Base-by-base conservation (phyloP, 2,113 vertebrate species). In the Falcunculus frontatus region DNA sequence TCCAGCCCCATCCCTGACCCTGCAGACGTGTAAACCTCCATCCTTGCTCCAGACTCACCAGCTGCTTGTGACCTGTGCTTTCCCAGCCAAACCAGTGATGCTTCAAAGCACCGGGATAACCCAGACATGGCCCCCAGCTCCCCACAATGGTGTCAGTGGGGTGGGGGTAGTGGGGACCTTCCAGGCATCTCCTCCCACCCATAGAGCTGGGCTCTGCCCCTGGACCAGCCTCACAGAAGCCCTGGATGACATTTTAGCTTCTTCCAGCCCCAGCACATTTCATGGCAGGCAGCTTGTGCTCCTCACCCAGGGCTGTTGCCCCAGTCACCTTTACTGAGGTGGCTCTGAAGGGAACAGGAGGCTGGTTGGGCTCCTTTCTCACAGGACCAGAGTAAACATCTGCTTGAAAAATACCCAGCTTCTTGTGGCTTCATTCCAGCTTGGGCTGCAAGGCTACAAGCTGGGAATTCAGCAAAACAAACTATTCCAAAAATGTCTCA, bases 381-480 rank as follows among this genome's bases (percentile, higher is more conserved):
- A 95, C 8, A 5, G 57, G 44, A 39, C 7, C 1, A 29, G 41
- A 53, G 77, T 26, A 83, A 92, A 90, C 47, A 87, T 74, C 86
- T 92, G 88, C 77, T 83, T 87, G 52, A 92, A 87, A 91, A 96
- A 90, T 87, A 83, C 84, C 84, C 91, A 91, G 68, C 35, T 92
- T 91, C 83, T 78, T 30, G 44, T 90, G 92, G 87, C 93, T 94
- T 81, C n/a, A 42, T 63, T 92, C 90, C 92, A 96, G 75, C 79
- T 52, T 9, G 39, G 90, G 52, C 64, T 95, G 42, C 72, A 68
- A 63, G 67, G 63, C 84, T 72, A 62, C 50, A 42, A 94, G 77
- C 93, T 81, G 89, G 96, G 93, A 95, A 95, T 90, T 87, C 60
- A 15, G 89, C 76, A 83, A 53, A 92, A 63, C 86, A 95, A 97